These are phyloP conservation scores for Acleris emargana DNA, from an alignment of 2,888 invertebrate species.

Conservation along the genomic window DNA sequence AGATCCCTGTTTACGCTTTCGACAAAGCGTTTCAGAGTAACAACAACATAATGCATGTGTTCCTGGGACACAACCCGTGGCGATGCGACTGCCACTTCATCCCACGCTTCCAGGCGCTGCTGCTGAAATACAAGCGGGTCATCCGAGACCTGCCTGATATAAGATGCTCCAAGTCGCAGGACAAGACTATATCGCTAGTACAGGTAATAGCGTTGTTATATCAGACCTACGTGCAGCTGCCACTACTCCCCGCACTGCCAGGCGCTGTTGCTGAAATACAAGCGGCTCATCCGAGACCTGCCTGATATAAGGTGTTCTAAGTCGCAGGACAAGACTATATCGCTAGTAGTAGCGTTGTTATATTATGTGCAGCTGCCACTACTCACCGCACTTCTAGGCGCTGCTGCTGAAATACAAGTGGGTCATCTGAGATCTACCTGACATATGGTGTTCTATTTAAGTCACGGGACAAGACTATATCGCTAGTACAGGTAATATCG, in stretches of 20 bases:
- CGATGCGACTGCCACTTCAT: constrained; percentile 92
- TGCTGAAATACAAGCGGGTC: constrained; percentile 87
- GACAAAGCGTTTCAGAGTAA: constrained; percentile 91
- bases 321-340: constrained; percentile 85
- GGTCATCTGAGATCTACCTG: constrained; percentile 87
- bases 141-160: constrained; percentile 88
- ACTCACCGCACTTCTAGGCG: constrained; percentile 90
- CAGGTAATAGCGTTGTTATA: constrained; percentile 71
- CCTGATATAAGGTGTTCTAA: constrained; percentile 88
- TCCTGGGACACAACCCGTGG: constrained; percentile 91
- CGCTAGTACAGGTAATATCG: constrained; percentile 81
- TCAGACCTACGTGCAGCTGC: constrained; percentile 87
- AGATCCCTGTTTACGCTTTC: constrained; percentile 92
- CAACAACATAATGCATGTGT: constrained; percentile 86
- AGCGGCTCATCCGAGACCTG: constrained; percentile 87
- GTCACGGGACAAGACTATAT: constrained; percentile 85
- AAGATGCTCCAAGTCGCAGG: constrained; percentile 85
- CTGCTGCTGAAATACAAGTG: constrained; percentile 87
- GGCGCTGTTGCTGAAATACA: constrained; percentile 87
- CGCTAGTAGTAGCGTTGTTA: constrained; percentile 70
- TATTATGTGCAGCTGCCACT: constrained; percentile 88
- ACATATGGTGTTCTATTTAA: constrained; percentile 89
- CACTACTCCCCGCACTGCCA: constrained; percentile 91
- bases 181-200: constrained; percentile 85
- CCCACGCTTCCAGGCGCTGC: constrained; percentile 88